These are phyloP conservation scores for Notocelia uddmanniana DNA, from an alignment of 2,888 invertebrate genomes.

Conservation along the genomic window DNA sequence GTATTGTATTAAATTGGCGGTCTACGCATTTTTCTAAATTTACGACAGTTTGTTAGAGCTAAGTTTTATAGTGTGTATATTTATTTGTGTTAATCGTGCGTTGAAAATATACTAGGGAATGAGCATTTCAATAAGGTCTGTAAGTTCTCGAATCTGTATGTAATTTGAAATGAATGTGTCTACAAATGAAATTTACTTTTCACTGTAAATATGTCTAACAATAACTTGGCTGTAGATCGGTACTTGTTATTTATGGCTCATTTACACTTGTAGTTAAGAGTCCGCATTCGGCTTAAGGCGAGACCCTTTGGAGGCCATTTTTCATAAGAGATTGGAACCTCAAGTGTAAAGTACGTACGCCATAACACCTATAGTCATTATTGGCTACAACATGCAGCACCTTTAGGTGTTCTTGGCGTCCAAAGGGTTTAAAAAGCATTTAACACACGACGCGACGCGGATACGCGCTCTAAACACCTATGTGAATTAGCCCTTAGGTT, in stretches of 20 bases:
- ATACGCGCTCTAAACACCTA: no score
- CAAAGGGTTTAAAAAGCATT: no score
- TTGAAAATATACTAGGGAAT: slow-evolving; percentile 59
- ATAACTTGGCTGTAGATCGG: slow-evolving; percentile 14
- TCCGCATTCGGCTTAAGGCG: no score
- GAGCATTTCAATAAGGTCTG: slow-evolving; percentile 47
- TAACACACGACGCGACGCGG: no score
- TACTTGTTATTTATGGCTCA: slow-evolving; percentile 13
- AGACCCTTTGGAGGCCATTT: no score
- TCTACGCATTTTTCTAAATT: slow-evolving; percentile 29
- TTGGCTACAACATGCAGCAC: no score
- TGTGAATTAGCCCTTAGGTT: background rate
- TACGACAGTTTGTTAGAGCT: slow-evolving; percentile 33
- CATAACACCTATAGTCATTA: no score
- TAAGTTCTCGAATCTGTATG: slow-evolving; percentile 29
- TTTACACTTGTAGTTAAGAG: background rate
- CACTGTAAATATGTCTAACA: background rate
- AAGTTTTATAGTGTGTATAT: slow-evolving; percentile 59
- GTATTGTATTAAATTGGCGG: slow-evolving; percentile 15
- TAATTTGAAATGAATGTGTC: slow-evolving; percentile 17
- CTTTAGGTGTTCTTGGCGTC: no score
- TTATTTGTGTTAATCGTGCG: slow-evolving; percentile 76
- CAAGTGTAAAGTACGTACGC: no score
- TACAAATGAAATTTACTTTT: background rate
- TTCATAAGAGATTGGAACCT: no score